Evolutionary conservation across 2,113 vertebrate genomes (phyloP), one percentile per base, ranked within the genome.

Genomic region (Carassius gibelio): DNA sequence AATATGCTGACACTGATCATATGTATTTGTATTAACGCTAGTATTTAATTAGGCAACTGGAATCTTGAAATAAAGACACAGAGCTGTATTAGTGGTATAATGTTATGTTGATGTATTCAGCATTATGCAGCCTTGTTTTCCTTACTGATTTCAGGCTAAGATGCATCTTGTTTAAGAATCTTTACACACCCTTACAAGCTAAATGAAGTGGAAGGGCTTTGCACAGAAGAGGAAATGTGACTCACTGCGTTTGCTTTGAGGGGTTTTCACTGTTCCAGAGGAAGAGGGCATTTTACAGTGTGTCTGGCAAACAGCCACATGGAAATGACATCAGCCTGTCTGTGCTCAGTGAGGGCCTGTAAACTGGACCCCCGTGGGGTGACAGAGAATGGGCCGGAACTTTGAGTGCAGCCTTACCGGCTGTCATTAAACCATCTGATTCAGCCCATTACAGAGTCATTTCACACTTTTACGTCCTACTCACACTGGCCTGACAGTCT

Each of bases 201-300:
- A 89, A 84, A 89, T 89, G 86, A 84, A 82, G 88, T 74, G 50
- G 61, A 85, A 81, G 26, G 19, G 52, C 17, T 71, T 71, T 57
- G 64, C 48, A 11, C 64, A 61, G 80, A 72, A 72, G 34, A 85
- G 84, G 84, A 85, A 85, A 85, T 85, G 78, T 85, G 84, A 81
- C 84, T 85, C 84, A 85, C 52, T 80, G 83, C 42, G 0, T 81
- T 80, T 80, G 38, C 68, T 75, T 42, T 64, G 66, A 50, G 82
- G 75, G 69, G 30, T 38, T 85, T 71, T 77, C 52, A 84, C 17
- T 19, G 77, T 72, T 82, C 30, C 68, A 83, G 66, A 82, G 69
- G 52, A 74, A 50, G 80, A 72, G 3, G 81, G 30, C 45, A 76
- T 75, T 85, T 87, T 78, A 78, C 88, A 87, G 75, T 61, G 59